A percentile compares a stretch with the other conserved stretches of the same genome.
These are phyloP conservation scores for Helogale parvula DNA, from an alignment of 2,113 vertebrate species.

Conservation along the genomic window DNA sequence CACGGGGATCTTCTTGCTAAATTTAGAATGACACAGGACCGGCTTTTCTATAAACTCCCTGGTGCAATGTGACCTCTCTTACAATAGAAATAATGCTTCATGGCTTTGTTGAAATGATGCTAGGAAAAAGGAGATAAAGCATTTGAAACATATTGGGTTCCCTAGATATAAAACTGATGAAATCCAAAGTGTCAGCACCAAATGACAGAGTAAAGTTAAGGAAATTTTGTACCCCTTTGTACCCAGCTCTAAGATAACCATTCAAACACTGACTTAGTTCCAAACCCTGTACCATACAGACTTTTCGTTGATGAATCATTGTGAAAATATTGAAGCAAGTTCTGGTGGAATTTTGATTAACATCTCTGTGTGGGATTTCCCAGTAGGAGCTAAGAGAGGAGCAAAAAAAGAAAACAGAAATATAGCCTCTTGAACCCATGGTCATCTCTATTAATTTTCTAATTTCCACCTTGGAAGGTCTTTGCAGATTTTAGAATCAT, in stretches of 20 bases:
- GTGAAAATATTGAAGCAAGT: slow-evolving; percentile 4
- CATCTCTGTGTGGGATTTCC: slow-evolving; percentile 57
- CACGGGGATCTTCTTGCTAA: slow-evolving; percentile 58
- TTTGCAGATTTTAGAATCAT: background rate
- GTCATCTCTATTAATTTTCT: slow-evolving; percentile 66
- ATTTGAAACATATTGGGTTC: background rate
- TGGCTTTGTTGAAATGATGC: background rate
- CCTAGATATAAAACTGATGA: background rate
- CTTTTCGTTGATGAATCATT: background rate
- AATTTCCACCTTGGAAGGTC: slow-evolving; percentile 38
- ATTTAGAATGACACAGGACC: slow-evolving; percentile 38
- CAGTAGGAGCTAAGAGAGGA: background rate
- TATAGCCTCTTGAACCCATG: background rate
- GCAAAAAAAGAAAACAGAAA: slow-evolving; percentile 26
- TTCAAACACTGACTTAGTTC: background rate
- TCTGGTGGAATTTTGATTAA: slow-evolving; percentile 50
- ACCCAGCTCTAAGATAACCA: background rate
- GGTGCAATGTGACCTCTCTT: slow-evolving; percentile 45
- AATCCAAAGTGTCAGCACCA: background rate
- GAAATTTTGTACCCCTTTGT: background rate
- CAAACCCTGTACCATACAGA: background rate
- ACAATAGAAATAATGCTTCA: background rate
- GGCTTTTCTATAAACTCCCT: slow-evolving; percentile 37
- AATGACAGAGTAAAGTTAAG: background rate
- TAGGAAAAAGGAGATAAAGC: background rate